Percentiles rank a stretch among this genome's conserved stretches.
Conservation (phyloP, 2,797 vertebrate species). For the Pipistrellus nathusii region DNA sequence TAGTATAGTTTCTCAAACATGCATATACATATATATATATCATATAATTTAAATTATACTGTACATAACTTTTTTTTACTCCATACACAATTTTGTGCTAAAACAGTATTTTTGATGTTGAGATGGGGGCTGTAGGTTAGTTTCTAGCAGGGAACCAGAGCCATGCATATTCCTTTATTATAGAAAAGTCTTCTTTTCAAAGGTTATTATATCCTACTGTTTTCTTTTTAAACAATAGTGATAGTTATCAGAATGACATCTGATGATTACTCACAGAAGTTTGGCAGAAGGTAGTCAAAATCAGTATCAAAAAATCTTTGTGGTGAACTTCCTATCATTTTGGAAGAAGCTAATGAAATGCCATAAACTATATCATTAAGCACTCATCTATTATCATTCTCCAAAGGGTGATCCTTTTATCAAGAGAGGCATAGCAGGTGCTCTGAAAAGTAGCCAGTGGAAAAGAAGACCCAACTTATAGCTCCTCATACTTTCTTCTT, state of each 20-base stretch:
- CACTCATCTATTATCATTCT: neutral
- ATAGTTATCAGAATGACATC: neutral
- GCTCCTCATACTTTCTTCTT: neutral
- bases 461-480: neutral
- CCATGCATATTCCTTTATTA: neutral
- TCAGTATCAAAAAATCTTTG: neutral
- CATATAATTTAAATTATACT: neutral
- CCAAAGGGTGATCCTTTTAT: neutral
- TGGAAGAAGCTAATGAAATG: neutral
- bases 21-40: neutral
- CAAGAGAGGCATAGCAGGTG: neutral
- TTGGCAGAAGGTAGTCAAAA: neutral
- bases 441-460: neutral
- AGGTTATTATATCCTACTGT: neutral
- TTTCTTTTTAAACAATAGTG: neutral
- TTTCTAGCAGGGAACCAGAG: neutral
- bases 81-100: neutral
- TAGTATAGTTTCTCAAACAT: neutral
- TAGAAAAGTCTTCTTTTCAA: neutral
- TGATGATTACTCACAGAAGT: neutral
- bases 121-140: neutral
- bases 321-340: neutral
- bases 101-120: conserved; percentile 4
- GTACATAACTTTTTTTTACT: neutral
- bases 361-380: neutral